These are phyloP conservation scores for Mantis religiosa DNA, from an alignment of 2,888 invertebrate genomes.

Conservation along the genomic window DNA sequence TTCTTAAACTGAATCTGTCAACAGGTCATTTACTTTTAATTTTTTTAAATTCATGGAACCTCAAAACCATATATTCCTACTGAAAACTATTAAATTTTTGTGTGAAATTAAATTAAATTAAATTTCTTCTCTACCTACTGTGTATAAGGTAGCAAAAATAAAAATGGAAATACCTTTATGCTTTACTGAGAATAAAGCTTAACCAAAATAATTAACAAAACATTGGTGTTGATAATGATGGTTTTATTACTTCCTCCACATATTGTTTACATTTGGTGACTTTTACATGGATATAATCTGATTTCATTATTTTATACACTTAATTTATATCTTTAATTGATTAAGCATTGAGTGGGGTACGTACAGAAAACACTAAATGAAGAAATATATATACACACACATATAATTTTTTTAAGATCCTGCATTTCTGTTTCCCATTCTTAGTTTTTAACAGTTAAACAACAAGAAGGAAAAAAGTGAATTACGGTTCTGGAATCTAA, in stretches of 20 bases:
- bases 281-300: constrained; percentile 19
- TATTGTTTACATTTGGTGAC: constrained; percentile 28
- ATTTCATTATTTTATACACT: constrained; percentile 18
- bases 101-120: too few relatives aligned
- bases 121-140: too few relatives aligned
- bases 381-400: constrained; percentile 25
- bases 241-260: constrained; percentile 29
- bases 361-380: constrained; percentile 24
- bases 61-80: too few relatives aligned
- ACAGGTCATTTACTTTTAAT: too few relatives aligned
- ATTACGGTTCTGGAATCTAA: constrained; percentile 21
- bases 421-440: constrained; percentile 30
- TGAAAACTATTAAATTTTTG: too few relatives aligned
- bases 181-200: not conserved
- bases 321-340: constrained; percentile 20
- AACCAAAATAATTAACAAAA: not conserved
- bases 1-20: too few relatives aligned
- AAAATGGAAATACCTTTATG: too few relatives aligned
- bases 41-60: too few relatives aligned
- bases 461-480: constrained; percentile 26
- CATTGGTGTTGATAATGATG: constrained; percentile 22
- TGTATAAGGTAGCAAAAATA: too few relatives aligned
- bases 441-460: constrained; percentile 26
- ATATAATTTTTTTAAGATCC: constrained; percentile 24
- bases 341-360: constrained; percentile 20